phyloP scores from a whole-genome alignment of 2,113 vertebrate genomes.

The Alectura lathami region DNA sequence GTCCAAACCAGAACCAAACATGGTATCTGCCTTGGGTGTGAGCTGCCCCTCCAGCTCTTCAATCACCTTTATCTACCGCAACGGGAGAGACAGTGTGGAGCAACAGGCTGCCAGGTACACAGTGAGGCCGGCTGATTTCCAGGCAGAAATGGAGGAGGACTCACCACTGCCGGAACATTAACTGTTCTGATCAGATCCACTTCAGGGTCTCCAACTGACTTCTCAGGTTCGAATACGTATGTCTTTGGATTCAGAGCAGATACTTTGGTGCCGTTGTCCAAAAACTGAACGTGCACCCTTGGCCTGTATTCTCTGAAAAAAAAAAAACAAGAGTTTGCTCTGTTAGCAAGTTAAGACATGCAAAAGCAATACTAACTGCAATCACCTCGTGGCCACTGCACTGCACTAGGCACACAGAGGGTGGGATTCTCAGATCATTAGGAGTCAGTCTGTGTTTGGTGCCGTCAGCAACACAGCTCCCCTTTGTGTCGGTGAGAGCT shows the following conservation, averaged over 20 bases:
- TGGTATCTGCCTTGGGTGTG: not conserved
- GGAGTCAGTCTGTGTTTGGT: not conserved
- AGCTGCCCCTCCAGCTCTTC: not conserved
- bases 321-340: not conserved
- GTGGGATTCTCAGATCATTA: not conserved
- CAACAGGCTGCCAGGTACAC: not conserved
- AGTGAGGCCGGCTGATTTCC: not conserved
- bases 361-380: not conserved
- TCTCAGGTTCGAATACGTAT: slow-evolving; percentile 86
- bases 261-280: slow-evolving; percentile 89
- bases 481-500: not conserved
- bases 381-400: not conserved
- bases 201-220: slow-evolving; percentile 86
- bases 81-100: not conserved
- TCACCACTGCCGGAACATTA: slow-evolving; percentile 93
- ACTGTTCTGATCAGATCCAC: slow-evolving; percentile 88
- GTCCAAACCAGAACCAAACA: not conserved
- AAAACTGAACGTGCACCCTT: slow-evolving; percentile 85
- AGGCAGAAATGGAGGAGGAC: slow-evolving; percentile 17
- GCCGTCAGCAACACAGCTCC: not conserved
- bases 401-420: not conserved
- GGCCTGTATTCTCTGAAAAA: slow-evolving; percentile 86
- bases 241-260: slow-evolving; percentile 88
- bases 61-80: not conserved
- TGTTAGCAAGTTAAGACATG: not conserved